Conservation (phyloP, 2,888 invertebrate genomes). For the Zootermopsis nevadensis region DNA sequence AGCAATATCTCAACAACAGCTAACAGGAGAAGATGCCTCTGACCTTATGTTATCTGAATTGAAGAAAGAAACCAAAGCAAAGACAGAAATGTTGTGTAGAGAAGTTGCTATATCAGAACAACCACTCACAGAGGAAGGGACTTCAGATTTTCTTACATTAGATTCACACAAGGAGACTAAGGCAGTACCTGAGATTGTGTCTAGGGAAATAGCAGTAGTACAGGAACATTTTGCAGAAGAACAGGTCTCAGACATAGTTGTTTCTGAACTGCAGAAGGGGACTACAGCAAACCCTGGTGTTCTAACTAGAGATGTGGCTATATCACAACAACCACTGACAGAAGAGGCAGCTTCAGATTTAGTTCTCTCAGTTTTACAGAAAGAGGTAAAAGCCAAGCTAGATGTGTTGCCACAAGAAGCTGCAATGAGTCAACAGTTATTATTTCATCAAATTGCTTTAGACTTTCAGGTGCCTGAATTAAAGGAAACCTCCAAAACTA, state of each 20-base stretch:
- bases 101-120: slow-evolving; percentile 13
- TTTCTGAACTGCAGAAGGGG: slow-evolving; percentile 17
- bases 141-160: slow-evolving; percentile 10
- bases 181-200: neutral
- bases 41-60: neutral
- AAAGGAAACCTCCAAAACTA: slow-evolving; percentile 14
- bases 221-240: slow-evolving; percentile 22
- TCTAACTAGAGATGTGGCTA: slow-evolving; percentile 17
- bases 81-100: slow-evolving; percentile 11
- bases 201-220: slow-evolving; percentile 25
- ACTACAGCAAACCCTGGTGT: slow-evolving; percentile 29
- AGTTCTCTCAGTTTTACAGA: neutral
- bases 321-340: neutral
- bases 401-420: neutral
- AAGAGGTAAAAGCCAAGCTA: neutral
- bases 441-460: neutral
- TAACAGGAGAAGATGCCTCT: slow-evolving; percentile 20
- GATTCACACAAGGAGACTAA: neutral
- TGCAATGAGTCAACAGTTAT: neutral
- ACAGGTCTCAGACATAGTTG: neutral
- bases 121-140: slow-evolving; percentile 7
- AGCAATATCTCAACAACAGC: slow-evolving; percentile 37
- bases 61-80: neutral
- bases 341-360: slow-evolving; percentile 19
- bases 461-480: slow-evolving; percentile 15